Base-by-base conservation (phyloP, 2,797 vertebrate genomes). In the Limosa lapponica region DNA sequence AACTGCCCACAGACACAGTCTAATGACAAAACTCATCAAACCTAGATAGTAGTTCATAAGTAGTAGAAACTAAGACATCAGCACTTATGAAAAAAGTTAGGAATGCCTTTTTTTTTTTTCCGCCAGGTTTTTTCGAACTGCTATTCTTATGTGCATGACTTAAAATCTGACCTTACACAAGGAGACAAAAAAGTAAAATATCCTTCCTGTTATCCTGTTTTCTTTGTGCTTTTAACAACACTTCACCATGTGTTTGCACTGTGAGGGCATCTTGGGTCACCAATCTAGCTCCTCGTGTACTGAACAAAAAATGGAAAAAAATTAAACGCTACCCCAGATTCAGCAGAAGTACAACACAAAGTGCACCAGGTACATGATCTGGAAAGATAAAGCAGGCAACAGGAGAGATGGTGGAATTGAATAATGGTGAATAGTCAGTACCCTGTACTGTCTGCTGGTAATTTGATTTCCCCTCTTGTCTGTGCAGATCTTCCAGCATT, bases 191-290 rank as follows among this genome's bases (percentile, higher is more conserved):
- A 86, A 84, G 24, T 55, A 64, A 91, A 64, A 48, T 25, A 75
- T 80, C 37, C 8, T 88, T 90, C 66, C 51, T 82, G 72, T 77
- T 78, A 84, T 66, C 32, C 44, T 82, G 62, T 90, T 90, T 84
- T 30, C n/a, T 89, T 92, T 86, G 65, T 86, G 74, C 44, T 81
- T 96, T 91, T 85, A 81, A 51, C 55, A 92, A 57, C 79, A 58
- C 24, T 75, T 89, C 58, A 78, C 49, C 3, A 1, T 66, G 72
- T 94, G 57, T 85, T 92, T 86, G 61, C 66, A 48, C 52, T 78
- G 49, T 19, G 49, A 82, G 49, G 54, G 52, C 87, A 72, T 54
- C 69, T 30, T 57, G 79, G 79, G 87, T 91, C 82, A 41, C 41
- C 54, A 78, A 28, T 82, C 59, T 73, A 66, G 82, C 89, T 73